phyloP scores from a whole-genome alignment of 2,888 invertebrate genomes.

The Heterodera filipjevi region DNA sequence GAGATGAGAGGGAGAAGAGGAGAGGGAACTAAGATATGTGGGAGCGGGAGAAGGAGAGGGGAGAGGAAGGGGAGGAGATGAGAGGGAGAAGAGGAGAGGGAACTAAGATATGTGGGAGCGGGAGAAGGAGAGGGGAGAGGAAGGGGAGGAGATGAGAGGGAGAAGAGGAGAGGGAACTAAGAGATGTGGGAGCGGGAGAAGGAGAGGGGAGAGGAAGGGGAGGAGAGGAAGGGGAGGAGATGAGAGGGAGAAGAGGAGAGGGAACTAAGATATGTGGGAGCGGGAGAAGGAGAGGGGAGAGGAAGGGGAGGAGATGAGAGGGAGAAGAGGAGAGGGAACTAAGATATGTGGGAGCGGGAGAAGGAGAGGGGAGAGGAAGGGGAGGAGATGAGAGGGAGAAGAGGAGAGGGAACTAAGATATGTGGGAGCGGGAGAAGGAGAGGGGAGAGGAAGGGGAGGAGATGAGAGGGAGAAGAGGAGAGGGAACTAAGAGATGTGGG shows the following conservation, averaged over 20 bases:
- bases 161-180: neutral
- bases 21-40: neutral
- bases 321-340: no score
- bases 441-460: neutral
- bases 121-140: neutral
- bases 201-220: neutral
- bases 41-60: neutral
- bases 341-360: neutral
- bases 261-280: neutral
- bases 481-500: neutral
- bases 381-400: no score
- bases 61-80: no score
- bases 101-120: no score
- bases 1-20: neutral
- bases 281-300: neutral
- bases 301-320: neutral
- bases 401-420: no score
- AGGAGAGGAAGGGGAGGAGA: neutral
- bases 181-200: neutral
- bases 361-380: neutral
- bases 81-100: neutral
- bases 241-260: neutral
- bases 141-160: no score
- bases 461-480: no score
- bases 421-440: neutral